Conservation (phyloP, 2,797 vertebrate genomes). For the Sebastes ruberrimus region DNA sequence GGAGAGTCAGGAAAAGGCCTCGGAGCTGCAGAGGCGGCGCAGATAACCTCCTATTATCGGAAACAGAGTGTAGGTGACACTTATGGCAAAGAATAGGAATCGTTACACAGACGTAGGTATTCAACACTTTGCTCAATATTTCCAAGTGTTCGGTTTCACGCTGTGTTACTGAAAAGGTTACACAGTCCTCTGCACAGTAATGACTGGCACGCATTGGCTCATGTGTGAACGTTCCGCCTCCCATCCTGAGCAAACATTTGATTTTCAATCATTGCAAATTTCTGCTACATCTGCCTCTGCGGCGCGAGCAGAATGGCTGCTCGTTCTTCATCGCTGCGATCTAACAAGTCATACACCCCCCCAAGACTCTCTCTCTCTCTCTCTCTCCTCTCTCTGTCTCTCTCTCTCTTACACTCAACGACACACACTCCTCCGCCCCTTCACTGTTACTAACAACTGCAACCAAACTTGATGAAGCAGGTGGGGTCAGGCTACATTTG, state of each 20-base stretch:
- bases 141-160: background rate
- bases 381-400: background rate
- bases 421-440: slow-evolving; percentile 7
- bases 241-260: slow-evolving; percentile 35
- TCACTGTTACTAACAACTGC: slow-evolving; percentile 54
- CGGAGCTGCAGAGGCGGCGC: background rate
- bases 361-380: background rate
- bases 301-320: slow-evolving; percentile 8
- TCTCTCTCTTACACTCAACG: background rate
- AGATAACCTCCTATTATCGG: slow-evolving; percentile 11
- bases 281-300: slow-evolving; percentile 42
- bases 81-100: background rate
- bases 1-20: slow-evolving; percentile 13
- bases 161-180: background rate
- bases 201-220: background rate
- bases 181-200: background rate
- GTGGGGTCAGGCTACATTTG: slow-evolving; percentile 69
- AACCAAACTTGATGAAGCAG: slow-evolving; percentile 71
- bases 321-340: slow-evolving; percentile 34
- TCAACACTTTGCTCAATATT: background rate
- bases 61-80: slow-evolving; percentile 3
- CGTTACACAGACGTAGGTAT: background rate
- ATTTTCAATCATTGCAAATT: slow-evolving; percentile 53
- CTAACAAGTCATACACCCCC: slow-evolving; percentile 18
- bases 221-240: background rate